Evolutionary conservation across 2,888 invertebrate genomes (phyloP), one percentile per base, ranked within the genome.

Genomic region (Lasius platythorax): DNA sequence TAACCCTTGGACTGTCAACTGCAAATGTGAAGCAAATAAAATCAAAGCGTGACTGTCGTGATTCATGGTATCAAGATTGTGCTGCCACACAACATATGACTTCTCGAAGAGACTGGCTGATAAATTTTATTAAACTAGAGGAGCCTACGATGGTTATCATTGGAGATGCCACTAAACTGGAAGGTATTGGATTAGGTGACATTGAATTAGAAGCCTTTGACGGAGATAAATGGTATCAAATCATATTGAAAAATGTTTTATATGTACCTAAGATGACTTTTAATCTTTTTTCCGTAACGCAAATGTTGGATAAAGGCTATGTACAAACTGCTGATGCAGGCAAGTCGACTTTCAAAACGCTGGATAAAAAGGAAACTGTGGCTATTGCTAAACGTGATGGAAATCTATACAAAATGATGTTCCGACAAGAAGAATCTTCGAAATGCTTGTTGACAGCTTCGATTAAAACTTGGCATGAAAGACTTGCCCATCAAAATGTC

Each of bases 81-180:
- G 91, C 88, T 81, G 91, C 91, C 18, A 92, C 89, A 63, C 91
- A 91, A 63, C 90, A 92, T 84, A 90, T 92, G 90, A 91, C 89
- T 15, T 88, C 84, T 4, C 88, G 81, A 73, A 79, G 61, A 40
- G 86, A 91, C 3, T 92, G 90, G 91, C 66, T 92, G 73, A 86
- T 56, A 40, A 85, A 91, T 70, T 89, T 72, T 81, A 76, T 68
- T 70, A 68, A 82, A 85, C 53, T 88, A 9, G 81, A 89, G 83
- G 23, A 87, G 15, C 88, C 87, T 37, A 56, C 50, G 30, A 85
- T 79, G 82, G 78, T 89, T 18, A 28, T 89, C 15, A 88, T 90
- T 84, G 88, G 89, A 67, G 87, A 90, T 87, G 87, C 91, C 58
- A 87, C 91, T 30, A 64, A 82, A 89, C 37, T 92, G 68, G 72